A percentile compares a stretch with the other conserved stretches of the same genome.
These are phyloP conservation scores for Eleutherodactylus coqui DNA, from an alignment of 2,797 vertebrate genomes.

Conservation along the genomic window DNA sequence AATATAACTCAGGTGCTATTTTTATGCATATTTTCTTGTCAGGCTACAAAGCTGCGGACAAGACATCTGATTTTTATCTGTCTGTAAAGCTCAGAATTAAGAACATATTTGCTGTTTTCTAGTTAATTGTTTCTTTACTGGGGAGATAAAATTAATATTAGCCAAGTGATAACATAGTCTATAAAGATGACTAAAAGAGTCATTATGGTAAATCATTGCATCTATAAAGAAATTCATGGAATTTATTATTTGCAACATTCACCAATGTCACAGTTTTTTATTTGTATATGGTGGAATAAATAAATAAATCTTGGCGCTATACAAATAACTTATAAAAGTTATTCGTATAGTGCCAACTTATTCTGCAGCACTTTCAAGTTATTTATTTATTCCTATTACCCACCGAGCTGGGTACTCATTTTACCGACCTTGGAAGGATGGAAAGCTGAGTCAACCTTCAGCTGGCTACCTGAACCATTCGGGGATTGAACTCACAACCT, in stretches of 20 bases:
- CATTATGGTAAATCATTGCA: background rate
- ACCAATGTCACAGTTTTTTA: too few species aligned
- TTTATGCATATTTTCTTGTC: conserved; percentile 42
- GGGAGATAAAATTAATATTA: background rate
- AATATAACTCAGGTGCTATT: conserved; percentile 23
- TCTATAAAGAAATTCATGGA: background rate
- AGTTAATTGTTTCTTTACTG: background rate
- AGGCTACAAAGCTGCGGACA: background rate
- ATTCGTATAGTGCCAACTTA: too few species aligned
- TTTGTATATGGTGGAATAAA: too few species aligned
- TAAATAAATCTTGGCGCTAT: too few species aligned
- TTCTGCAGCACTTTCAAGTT: too few species aligned
- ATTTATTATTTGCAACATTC: background rate
- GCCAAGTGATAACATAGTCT: background rate
- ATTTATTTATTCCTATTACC: too few species aligned
- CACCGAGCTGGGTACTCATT: too few species aligned
- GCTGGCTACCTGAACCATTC: too few species aligned
- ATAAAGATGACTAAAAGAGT: background rate
- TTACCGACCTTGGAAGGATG: too few species aligned
- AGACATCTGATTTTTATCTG: background rate
- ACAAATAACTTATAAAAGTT: too few species aligned
- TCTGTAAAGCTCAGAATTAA: background rate
- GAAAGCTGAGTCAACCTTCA: too few species aligned
- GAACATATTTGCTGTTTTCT: background rate
- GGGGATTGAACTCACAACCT: too few species aligned